These are phyloP conservation scores for Tipula vernalis DNA, from an alignment of 2,888 invertebrate species.

Conservation along the genomic window DNA sequence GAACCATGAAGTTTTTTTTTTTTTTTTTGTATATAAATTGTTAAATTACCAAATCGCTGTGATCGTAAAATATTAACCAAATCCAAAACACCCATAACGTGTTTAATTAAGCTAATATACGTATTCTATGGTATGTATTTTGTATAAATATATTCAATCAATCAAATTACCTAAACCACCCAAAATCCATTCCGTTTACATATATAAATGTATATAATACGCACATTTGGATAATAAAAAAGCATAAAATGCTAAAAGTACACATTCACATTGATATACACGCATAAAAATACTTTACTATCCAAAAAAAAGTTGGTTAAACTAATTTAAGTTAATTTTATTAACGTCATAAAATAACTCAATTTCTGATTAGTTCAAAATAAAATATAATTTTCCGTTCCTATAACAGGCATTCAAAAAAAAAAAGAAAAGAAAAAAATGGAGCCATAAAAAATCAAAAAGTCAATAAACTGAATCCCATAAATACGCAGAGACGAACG, in stretches of 20 bases:
- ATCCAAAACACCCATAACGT: neutral
- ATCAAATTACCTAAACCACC: neutral
- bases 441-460: neutral
- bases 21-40: no score
- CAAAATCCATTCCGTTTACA: neutral
- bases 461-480: neutral
- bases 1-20: no score
- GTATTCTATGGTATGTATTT: neutral
- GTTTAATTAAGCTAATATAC: neutral
- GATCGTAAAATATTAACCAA: neutral
- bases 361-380: conserved; percentile 4
- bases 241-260: neutral
- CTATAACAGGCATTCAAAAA: neutral
- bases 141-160: neutral
- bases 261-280: neutral
- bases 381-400: neutral
- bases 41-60: neutral
- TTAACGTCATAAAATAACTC: conserved; percentile 4
- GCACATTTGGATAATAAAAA: neutral
- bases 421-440: no score
- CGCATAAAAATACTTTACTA: neutral
- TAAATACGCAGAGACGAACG: neutral
- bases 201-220: no score
- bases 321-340: conserved; percentile 4
- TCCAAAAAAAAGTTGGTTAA: neutral